Base-by-base conservation (phyloP, 2,888 invertebrate species). In the Agrochola litura region DNA sequence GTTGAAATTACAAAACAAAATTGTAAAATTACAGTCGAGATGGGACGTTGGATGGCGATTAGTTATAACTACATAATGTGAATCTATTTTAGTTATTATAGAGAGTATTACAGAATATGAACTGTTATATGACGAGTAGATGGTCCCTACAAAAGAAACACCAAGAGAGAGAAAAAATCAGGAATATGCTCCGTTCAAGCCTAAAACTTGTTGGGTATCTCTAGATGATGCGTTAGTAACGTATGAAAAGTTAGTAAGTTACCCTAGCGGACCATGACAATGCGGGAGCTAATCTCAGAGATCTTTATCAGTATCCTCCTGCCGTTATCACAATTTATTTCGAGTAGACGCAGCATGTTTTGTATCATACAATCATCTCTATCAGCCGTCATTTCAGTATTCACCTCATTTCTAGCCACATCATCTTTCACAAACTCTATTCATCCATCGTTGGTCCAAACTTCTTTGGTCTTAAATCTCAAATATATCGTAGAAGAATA, bases 1-100 rank as follows among this genome's bases (percentile, higher is more conserved):
- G 19, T 72, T 46, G 30, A 14, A 76, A 56, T 63, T 6, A 56
- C 43, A 43, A 69, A 54, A 46, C 46, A 77, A 77, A 78, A 30
- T 19, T 52, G 19, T 58, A 30, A 37, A 46, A 46, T 25, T 54
- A 52, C 1, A 52, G 25, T 25, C 46, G n/a, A 41, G 41, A 16
- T 10, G n/a, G 0, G 0, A 49, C 9, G 5, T 30, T 49, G n/a
- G 22, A 64, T 9, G 6, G 1, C 4, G 14, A 8, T 8, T 37
- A 22, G 10, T 12, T 1, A 49, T 6, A 22, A 54, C 14, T 54
- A 54, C 6, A 22, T 10, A 30, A 41, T 43, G 22, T 46, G 1
- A 12, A 30, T 46, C 12, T 56, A 16, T 25, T 41, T 22, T 5
- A 30, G 6, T 30, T 6, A 0, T 14, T 74, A n/a, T 1, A 10